Percentiles rank a stretch among this genome's conserved stretches.
Evolutionary conservation across 1,140 invertebrate species (phyloP).

Genomic region (Plectus sambesii): DNA sequence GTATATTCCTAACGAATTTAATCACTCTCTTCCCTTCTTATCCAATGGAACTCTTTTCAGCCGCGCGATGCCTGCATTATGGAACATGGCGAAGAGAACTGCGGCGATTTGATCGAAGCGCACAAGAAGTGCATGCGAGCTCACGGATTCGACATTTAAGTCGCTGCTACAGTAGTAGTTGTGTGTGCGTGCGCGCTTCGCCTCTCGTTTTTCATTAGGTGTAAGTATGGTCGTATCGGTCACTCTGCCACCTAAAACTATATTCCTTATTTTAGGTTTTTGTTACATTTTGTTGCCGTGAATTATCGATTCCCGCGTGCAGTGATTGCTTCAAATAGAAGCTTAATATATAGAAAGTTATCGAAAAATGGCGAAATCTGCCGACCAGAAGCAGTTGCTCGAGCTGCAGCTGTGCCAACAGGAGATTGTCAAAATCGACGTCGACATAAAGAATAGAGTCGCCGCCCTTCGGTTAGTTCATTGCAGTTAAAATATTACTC

Average conservation of each 20-base stretch:
- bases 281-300: constrained; percentile 8
- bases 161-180: too few relatives aligned
- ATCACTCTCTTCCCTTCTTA: too few relatives aligned
- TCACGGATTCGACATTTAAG: constrained; percentile 82
- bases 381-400: constrained; percentile 2
- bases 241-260: constrained; percentile 10
- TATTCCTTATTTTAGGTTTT: not conserved
- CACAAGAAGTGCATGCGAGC: constrained; percentile 91
- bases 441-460: constrained; percentile 13
- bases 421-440: constrained; percentile 10
- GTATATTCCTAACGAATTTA: too few relatives aligned
- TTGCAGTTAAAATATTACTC: too few relatives aligned
- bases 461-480: constrained; percentile 7
- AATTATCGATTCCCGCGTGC: not conserved
- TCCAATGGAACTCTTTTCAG: constrained; percentile 26
- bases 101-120: constrained; percentile 74
- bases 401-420: constrained; percentile 1
- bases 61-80: constrained; percentile 58
- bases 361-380: constrained; percentile 1
- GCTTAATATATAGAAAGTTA: not conserved
- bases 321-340: constrained; percentile 8
- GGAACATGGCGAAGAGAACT: constrained; percentile 82
- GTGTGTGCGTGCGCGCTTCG: too few relatives aligned
- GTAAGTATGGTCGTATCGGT: too few relatives aligned
- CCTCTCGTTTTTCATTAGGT: too few relatives aligned